These are phyloP conservation scores for Austrofundulus limnaeus DNA, from an alignment of 2,113 vertebrate species.

Conservation along the genomic window DNA sequence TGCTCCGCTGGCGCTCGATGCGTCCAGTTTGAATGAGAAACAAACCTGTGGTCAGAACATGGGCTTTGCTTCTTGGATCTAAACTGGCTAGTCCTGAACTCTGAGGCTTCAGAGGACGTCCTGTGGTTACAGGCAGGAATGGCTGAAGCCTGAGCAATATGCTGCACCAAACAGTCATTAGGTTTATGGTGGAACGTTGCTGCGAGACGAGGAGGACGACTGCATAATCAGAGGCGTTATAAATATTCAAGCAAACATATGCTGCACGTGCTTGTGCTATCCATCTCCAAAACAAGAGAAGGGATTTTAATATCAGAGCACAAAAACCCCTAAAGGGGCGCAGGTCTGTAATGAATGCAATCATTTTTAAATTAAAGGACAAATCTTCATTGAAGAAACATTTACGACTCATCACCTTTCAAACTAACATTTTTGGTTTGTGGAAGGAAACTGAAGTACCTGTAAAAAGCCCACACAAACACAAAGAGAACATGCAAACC, in stretches of 20 bases:
- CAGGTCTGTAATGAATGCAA: conserved; percentile 30
- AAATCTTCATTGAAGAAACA: too few relatives aligned
- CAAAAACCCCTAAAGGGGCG: conserved; percentile 43
- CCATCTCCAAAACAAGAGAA: conserved; percentile 16
- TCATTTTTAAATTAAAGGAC: conserved; percentile 5
- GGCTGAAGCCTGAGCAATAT: conserved; percentile 43
- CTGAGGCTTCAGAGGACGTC: conserved; percentile 41
- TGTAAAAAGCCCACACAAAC: too few relatives aligned
- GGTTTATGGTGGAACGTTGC: conserved; percentile 8
- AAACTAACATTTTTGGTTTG: too few relatives aligned
- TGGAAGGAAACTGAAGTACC: too few relatives aligned
- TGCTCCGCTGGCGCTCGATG: conserved; percentile 31
- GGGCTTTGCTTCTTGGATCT: conserved; percentile 54
- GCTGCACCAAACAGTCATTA: conserved; percentile 40
- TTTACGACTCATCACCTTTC: too few relatives aligned
- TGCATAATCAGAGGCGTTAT: conserved; percentile 29
- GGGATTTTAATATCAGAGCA: conserved; percentile 28
- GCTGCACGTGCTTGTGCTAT: conserved; percentile 51
- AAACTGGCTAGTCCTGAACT: conserved; percentile 61
- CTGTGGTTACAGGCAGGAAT: conserved; percentile 38
- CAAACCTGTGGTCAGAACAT: conserved; percentile 46
- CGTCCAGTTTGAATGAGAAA: conserved; percentile 34
- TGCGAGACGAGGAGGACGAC: conserved; percentile 15
- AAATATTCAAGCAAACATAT: conserved; percentile 54
- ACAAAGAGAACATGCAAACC: too few relatives aligned